Evolutionary conservation across 2,113 vertebrate genomes (phyloP).

Genomic region (Ptilorrhoa leucosticta): DNA sequence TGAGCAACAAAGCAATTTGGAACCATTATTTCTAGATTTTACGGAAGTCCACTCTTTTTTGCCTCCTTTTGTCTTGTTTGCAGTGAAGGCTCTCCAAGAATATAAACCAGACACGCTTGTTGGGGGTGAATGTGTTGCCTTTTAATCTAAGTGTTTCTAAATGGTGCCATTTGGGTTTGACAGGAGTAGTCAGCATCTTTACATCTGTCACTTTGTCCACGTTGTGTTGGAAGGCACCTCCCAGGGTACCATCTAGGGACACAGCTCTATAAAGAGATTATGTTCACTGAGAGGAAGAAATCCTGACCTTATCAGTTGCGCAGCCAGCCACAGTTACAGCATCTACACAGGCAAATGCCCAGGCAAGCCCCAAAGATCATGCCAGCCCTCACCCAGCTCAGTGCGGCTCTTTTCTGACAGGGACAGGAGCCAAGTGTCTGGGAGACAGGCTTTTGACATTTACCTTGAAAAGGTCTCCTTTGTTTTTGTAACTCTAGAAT

Average conservation of each 20-base stretch:
- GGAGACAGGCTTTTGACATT: not conserved
- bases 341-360: not conserved
- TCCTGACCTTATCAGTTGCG: not conserved
- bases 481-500: not conserved
- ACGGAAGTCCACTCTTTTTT: not conserved
- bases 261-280: not conserved
- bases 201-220: not conserved
- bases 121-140: not conserved
- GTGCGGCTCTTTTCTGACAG: fast-evolving
- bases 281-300: not conserved
- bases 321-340: not conserved
- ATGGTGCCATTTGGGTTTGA: fast-evolving
- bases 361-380: not conserved
- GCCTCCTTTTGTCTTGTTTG: not conserved
- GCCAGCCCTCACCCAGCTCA: not conserved
- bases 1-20: not conserved
- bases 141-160: not conserved
- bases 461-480: not conserved
- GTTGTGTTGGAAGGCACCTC: not conserved
- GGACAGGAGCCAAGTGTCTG: not conserved
- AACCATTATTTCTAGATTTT: not conserved
- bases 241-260: not conserved
- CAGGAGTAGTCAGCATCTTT: not conserved
- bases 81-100: not conserved
- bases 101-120: fast-evolving